Evolutionary conservation across 1,140 invertebrate species (phyloP).

Genomic region (Drosophila watanabei): DNA sequence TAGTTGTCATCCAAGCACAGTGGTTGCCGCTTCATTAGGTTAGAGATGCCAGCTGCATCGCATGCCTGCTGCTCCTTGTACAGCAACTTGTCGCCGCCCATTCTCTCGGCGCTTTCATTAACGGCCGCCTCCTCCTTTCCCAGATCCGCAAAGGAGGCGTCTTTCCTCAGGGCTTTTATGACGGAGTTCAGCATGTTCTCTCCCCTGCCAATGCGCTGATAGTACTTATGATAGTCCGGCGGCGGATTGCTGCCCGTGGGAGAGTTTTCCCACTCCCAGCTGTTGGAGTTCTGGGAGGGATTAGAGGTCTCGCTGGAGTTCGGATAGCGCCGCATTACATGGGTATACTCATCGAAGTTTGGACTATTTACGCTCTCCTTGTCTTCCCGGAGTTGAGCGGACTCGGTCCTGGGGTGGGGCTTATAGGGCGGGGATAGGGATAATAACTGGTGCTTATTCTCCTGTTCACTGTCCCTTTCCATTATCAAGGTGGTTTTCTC

Average conservation of each 20-base stretch:
- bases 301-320: conserved; percentile 74
- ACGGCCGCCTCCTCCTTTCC: conserved; percentile 61
- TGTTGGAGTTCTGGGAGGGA: conserved; percentile 73
- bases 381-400: conserved; percentile 38
- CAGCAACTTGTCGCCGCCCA: conserved; percentile 58
- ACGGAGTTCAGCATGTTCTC: conserved; percentile 75
- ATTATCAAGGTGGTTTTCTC: conserved; percentile 81
- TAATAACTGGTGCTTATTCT: conserved; percentile 52
- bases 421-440: conserved; percentile 61
- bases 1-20: conserved; percentile 58
- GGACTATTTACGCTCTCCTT: conserved; percentile 59
- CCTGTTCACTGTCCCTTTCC: conserved; percentile 71
- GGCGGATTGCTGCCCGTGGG: conserved; percentile 48
- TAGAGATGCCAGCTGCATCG: conserved; percentile 56
- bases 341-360: conserved; percentile 63
- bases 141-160: conserved; percentile 57
- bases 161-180: conserved; percentile 72
- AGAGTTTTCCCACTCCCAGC: conserved; percentile 67
- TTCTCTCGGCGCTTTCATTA: conserved; percentile 61
- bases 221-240: conserved; percentile 58
- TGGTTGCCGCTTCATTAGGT: conserved; percentile 65
- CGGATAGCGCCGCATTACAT: conserved; percentile 61
- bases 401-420: conserved; percentile 42
- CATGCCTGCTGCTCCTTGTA: conserved; percentile 63
- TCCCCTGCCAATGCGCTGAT: conserved; percentile 56